A percentile compares a stretch with the other conserved stretches of the same genome.
phyloP scores from a whole-genome alignment of 2,797 vertebrate genomes.

The Miichthys miiuy region DNA sequence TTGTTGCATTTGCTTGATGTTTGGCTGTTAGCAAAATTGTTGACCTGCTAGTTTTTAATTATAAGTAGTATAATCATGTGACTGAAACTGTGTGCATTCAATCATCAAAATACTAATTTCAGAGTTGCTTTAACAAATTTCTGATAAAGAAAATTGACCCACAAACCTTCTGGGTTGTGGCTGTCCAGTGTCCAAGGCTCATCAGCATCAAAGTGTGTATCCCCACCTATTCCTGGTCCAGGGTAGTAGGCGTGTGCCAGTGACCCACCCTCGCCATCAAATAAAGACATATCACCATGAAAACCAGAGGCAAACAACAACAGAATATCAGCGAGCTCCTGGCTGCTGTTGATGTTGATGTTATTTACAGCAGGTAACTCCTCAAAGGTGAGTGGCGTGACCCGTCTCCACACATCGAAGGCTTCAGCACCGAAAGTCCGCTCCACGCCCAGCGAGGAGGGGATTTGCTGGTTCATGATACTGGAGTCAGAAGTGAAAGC shows the following conservation, averaged over 20 bases:
- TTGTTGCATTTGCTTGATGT: too few species aligned
- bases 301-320: conserved; percentile 95
- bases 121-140: too few species aligned
- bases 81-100: too few species aligned
- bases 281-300: conserved; percentile 97
- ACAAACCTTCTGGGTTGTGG: conserved; percentile 87
- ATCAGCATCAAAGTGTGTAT: conserved; percentile 95
- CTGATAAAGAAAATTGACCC: not conserved
- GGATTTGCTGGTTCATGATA: conserved; percentile 89
- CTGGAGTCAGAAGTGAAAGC: conserved; percentile 70
- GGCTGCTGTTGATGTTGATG: conserved; percentile 81
- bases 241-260: conserved; percentile 98
- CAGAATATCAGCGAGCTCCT: conserved; percentile 90
- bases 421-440: conserved; percentile 86
- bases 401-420: conserved; percentile 90
- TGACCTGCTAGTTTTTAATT: too few species aligned
- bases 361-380: conserved; percentile 88
- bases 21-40: too few species aligned
- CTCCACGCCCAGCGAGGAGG: conserved; percentile 88
- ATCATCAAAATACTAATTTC: too few species aligned
- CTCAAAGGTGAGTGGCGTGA: conserved; percentile 89
- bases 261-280: conserved; percentile 95
- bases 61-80: too few species aligned
- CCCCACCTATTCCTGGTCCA: conserved; percentile 94
- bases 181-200: conserved; percentile 96